Percentiles rank a stretch among this genome's conserved stretches.
Conservation (phyloP, 2,797 vertebrate species). For the Oreochromis grahami region DNA sequence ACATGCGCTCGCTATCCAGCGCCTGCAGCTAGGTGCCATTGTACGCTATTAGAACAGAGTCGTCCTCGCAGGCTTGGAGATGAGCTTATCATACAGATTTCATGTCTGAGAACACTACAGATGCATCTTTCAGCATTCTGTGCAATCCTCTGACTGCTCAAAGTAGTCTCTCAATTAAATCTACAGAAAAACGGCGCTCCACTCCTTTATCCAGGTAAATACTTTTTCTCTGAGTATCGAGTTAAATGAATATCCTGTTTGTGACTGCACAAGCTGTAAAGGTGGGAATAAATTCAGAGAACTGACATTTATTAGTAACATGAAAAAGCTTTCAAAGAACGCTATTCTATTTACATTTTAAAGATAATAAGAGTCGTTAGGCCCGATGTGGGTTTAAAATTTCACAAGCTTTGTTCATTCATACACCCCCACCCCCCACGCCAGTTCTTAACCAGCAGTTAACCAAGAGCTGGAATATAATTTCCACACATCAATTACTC, state of each 20-base stretch:
- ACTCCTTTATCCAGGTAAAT: neutral
- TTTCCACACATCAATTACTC: slow-evolving; percentile 39
- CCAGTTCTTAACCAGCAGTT: neutral
- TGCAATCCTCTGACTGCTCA: slow-evolving; percentile 4
- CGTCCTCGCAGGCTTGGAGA: neutral
- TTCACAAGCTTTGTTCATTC: slow-evolving; percentile 15
- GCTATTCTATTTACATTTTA: neutral
- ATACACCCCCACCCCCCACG: neutral
- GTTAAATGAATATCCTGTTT: neutral
- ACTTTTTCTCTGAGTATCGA: neutral
- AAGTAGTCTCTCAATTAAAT: neutral
- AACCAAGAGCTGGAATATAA: slow-evolving; percentile 13
- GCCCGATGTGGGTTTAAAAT: neutral
- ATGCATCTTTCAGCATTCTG: slow-evolving; percentile 10
- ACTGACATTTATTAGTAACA: neutral
- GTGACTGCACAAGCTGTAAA: neutral
- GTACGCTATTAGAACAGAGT: neutral
- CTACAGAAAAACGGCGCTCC: neutral
- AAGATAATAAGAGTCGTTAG: neutral
- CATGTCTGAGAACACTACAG: slow-evolving; percentile 1
- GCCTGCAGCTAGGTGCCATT: slow-evolving; percentile 15
- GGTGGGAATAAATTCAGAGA: neutral
- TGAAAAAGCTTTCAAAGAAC: neutral
- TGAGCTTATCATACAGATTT: slow-evolving; percentile 29
- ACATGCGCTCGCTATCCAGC: neutral